A percentile compares a stretch with the other conserved stretches of the same genome.
Conservation (phyloP, 2,113 vertebrate species). For the Megaleporinus macrocephalus region DNA sequence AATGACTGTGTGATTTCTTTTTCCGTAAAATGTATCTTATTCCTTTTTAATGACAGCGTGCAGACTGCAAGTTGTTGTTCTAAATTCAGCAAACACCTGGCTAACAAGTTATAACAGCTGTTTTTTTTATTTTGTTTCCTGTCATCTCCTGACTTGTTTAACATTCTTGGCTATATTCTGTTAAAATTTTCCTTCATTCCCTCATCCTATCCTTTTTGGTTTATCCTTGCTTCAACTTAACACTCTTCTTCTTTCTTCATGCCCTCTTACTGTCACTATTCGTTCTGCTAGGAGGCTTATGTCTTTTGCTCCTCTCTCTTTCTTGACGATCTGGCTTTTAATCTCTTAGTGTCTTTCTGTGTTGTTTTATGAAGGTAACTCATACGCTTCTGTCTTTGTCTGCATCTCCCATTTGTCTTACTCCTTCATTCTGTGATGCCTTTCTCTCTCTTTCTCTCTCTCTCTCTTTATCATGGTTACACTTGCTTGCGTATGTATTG, state of each 20-base stretch:
- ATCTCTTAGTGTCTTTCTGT: background rate
- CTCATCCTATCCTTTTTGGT: background rate
- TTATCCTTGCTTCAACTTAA: background rate
- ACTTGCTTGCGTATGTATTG: conserved; percentile 6
- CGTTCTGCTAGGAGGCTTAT: background rate
- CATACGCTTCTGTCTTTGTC: background rate
- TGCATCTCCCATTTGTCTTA: background rate
- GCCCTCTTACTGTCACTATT: background rate
- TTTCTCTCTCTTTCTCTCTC: background rate
- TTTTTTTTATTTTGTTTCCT: conserved; percentile 53
- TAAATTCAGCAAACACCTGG: background rate
- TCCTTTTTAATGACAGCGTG: background rate
- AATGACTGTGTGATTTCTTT: background rate
- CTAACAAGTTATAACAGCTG: background rate
- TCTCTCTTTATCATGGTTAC: background rate
- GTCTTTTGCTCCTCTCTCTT: background rate
- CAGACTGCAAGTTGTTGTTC: background rate
- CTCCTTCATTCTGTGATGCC: background rate
- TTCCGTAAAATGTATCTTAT: background rate
- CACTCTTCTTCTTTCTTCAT: background rate
- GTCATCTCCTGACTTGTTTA: background rate
- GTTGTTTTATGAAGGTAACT: conserved; percentile 7
- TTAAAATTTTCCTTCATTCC: too few species aligned
- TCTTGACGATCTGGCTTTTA: conserved; percentile 2
- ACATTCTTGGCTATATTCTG: background rate